These are phyloP conservation scores for Lycaena phlaeas DNA, from an alignment of 2,888 invertebrate genomes.

Conservation along the genomic window DNA sequence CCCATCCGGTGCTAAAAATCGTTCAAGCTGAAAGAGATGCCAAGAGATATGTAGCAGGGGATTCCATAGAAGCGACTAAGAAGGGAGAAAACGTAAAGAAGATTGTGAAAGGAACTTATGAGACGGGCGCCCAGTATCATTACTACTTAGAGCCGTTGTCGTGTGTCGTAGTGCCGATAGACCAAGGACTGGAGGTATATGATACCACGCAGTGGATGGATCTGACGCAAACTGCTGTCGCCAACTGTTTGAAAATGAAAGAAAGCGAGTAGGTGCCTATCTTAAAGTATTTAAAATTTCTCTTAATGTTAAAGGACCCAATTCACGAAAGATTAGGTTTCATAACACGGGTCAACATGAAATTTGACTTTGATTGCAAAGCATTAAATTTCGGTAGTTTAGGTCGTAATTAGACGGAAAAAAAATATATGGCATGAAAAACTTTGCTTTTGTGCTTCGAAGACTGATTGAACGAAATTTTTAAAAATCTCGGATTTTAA, in stretches of 20 bases:
- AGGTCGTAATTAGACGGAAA: too few species aligned
- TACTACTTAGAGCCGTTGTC: slow-evolving; percentile 81
- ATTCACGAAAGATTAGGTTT: too few species aligned
- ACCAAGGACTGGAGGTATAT: slow-evolving; percentile 78
- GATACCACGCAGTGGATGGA: slow-evolving; percentile 79
- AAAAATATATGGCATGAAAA: too few species aligned
- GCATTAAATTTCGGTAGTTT: too few species aligned
- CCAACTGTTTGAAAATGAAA: slow-evolving; percentile 67
- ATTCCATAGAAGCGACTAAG: slow-evolving; percentile 34
- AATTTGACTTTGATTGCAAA: too few species aligned
- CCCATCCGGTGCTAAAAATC: slow-evolving; percentile 46
- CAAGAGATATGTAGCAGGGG: slow-evolving; percentile 30
- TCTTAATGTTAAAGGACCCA: neutral
- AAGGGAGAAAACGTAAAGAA: slow-evolving; percentile 43
- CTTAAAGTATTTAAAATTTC: too few species aligned
- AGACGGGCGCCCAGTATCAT: slow-evolving; percentile 80
- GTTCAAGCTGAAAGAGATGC: slow-evolving; percentile 31
- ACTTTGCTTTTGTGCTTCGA: too few species aligned
- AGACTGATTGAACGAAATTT: too few species aligned
- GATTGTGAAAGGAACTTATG: slow-evolving; percentile 67
- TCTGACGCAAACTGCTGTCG: slow-evolving; percentile 69
- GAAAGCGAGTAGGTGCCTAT: slow-evolving; percentile 74
- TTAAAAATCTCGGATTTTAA: too few species aligned
- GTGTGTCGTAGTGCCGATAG: slow-evolving; percentile 77
- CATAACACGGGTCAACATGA: too few species aligned